phyloP scores from a whole-genome alignment of 2,113 vertebrate genomes.

The Corynorhinus townsendii region DNA sequence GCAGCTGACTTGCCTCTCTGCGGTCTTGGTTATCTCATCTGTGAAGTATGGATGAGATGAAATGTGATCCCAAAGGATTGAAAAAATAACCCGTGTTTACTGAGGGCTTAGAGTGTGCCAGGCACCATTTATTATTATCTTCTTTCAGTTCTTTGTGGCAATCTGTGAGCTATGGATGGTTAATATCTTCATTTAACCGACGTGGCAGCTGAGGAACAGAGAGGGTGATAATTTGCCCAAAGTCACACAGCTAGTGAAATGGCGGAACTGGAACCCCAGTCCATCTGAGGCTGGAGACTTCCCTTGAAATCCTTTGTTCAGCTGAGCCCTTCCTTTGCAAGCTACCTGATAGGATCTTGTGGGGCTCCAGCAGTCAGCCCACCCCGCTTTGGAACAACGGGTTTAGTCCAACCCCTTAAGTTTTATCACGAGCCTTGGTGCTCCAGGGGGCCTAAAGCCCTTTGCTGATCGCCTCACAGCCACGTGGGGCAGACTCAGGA shows the following conservation, averaged over 20 bases:
- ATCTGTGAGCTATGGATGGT: rapidly evolving
- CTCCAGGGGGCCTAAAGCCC: neutral
- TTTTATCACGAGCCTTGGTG: neutral
- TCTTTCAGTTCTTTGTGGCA: neutral
- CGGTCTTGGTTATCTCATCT: neutral
- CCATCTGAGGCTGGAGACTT: neutral
- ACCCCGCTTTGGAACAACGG: neutral
- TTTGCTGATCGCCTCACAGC: neutral
- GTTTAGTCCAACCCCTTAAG: neutral
- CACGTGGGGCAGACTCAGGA: rapidly evolving
- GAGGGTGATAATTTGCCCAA: neutral
- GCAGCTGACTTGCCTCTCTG: neutral
- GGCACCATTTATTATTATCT: rapidly evolving
- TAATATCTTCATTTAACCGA: neutral
- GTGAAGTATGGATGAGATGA: neutral
- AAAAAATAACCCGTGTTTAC: neutral
- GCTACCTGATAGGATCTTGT: neutral
- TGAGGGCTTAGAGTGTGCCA: neutral
- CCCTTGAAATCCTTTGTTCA: neutral
- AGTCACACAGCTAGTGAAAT: neutral
- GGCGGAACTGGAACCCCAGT: neutral
- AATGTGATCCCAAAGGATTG: rapidly evolving
- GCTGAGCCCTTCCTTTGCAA: neutral
- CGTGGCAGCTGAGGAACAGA: neutral
- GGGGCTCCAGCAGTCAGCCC: neutral